These are phyloP conservation scores for Melanostoma scalare DNA, from an alignment of 2,888 invertebrate species.

Conservation along the genomic window DNA sequence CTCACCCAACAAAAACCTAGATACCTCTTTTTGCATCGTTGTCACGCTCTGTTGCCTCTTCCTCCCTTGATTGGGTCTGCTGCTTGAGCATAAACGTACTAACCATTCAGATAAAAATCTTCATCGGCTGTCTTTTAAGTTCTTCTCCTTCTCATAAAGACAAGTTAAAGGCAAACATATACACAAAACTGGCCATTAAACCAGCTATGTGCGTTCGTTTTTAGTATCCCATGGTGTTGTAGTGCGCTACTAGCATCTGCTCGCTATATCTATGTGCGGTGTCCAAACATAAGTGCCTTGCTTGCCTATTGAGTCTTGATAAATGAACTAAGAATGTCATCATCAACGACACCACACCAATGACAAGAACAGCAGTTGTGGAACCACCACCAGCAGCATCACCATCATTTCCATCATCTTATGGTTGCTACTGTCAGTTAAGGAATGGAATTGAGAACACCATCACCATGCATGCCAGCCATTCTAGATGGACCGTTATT, in stretches of 20 bases:
- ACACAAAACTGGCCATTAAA: conserved; percentile 8
- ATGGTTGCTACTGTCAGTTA: conserved; percentile 14
- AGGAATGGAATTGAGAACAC: conserved; percentile 52
- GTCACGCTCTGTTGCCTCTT: no score
- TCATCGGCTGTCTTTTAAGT: no score
- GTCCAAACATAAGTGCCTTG: conserved; percentile 30
- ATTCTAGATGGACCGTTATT: conserved; percentile 43
- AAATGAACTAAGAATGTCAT: conserved; percentile 61
- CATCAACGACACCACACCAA: conserved; percentile 50
- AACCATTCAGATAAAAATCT: no score
- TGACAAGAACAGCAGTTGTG: conserved; percentile 21
- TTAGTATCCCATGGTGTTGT: conserved; percentile 13
- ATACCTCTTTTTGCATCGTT: no score
- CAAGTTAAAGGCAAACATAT: no score
- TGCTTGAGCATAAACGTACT: no score
- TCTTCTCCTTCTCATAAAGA: no score
- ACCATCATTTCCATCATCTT: conserved; percentile 32
- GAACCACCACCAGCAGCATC: conserved; percentile 48
- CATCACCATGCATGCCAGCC: conserved; percentile 31
- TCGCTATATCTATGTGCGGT: conserved; percentile 16
- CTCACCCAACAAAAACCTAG: no score
- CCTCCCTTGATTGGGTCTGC: no score
- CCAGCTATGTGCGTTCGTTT: conserved; percentile 11
- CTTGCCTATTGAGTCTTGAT: conserved; percentile 44
- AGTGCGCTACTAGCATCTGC: neutral